Evolutionary conservation across 2,113 vertebrate genomes (phyloP), one percentile per base, ranked within the genome.

Genomic region (Thymallus thymallus): DNA sequence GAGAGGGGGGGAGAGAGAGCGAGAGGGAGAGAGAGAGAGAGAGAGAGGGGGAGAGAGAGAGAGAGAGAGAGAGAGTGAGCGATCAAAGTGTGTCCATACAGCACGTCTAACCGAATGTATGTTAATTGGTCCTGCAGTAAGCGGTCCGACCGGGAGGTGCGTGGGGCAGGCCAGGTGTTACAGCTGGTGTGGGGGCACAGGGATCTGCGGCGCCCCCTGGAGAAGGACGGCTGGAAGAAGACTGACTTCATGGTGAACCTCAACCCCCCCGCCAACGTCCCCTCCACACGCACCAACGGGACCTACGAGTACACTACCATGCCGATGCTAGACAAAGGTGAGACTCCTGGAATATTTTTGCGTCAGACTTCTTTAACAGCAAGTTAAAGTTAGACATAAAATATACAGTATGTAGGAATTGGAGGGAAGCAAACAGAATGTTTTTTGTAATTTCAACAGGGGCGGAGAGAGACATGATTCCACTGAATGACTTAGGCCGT

Each of bases 171-270:
- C 70, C 94, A 96, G 0, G 95, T 98, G 29, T 87, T 99, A 77
- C 97, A 99, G 90, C 96, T 96, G 0, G 82, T 99, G 71, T 98
- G 97, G 97, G 95, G 94, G 0, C 97, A 97, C 80, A 98, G 98
- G 79, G 97, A 99, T 74, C 93, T 99, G 24, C 92, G 97, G 65
- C 94, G 94, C 55, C 94, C 95, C 2, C 92, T 99, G 1, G 97
- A 98, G 79, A 99, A 98, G 76, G 97, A 99, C 29, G 97, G 97
- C 51, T 99, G 97, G 97, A 99, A 99, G 88, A 99, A 98, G 79
- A 93, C 94, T 0, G 97, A 98, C 87, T 99, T 99, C 87, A 94
- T 94, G 93, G 95, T 97, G 55, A 82, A 84, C 75, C 73, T 95
- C 86, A 92, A 72, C 20, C 1, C 29, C 66, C 79, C 89, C n/a